A percentile compares a stretch with the other conserved stretches of the same genome.
These are phyloP conservation scores for Cheirogaleus major DNA, from an alignment of 2,797 vertebrate species.

Conservation along the genomic window DNA sequence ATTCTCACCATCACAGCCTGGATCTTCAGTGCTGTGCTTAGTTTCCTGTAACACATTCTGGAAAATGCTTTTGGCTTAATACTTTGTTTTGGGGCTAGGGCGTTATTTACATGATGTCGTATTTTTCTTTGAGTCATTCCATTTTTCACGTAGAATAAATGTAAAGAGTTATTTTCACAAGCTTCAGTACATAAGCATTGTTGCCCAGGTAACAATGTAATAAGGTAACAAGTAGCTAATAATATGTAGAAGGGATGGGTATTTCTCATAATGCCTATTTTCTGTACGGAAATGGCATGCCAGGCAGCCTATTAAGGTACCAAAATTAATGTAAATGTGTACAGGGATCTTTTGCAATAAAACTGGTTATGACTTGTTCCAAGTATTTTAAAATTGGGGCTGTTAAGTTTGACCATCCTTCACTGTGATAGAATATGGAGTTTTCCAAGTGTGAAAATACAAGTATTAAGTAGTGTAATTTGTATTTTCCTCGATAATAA, in stretches of 20 bases:
- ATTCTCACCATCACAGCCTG: not conserved
- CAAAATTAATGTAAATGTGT: conserved; percentile 84
- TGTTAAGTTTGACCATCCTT: conserved; percentile 84
- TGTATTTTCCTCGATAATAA: conserved; percentile 83
- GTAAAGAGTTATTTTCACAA: conserved; percentile 82
- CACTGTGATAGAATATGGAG: conserved; percentile 80
- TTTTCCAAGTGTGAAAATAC: conserved; percentile 79
- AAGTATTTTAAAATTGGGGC: conserved; percentile 84
- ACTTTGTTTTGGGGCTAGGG: conserved; percentile 83
- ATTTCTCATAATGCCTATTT: conserved; percentile 82
- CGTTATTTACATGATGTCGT: conserved; percentile 83
- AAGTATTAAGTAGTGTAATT: conserved; percentile 82
- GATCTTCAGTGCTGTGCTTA: not conserved
- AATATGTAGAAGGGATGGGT: conserved; percentile 80
- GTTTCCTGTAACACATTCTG: not conserved
- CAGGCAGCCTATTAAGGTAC: conserved; percentile 82
- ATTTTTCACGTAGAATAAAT: conserved; percentile 86
- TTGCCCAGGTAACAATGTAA: not conserved
- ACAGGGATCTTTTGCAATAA: conserved; percentile 84
- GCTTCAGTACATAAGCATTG: conserved; percentile 76
- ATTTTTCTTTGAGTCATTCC: conserved; percentile 84
- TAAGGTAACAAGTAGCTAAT: conserved; percentile 81
- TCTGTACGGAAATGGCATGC: conserved; percentile 81
- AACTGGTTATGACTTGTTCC: conserved; percentile 84
- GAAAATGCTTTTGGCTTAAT: conserved; percentile 83